Evolutionary conservation across 1,140 invertebrate species (phyloP), one percentile per base, ranked within the genome.

Genomic region (Mya arenaria): DNA sequence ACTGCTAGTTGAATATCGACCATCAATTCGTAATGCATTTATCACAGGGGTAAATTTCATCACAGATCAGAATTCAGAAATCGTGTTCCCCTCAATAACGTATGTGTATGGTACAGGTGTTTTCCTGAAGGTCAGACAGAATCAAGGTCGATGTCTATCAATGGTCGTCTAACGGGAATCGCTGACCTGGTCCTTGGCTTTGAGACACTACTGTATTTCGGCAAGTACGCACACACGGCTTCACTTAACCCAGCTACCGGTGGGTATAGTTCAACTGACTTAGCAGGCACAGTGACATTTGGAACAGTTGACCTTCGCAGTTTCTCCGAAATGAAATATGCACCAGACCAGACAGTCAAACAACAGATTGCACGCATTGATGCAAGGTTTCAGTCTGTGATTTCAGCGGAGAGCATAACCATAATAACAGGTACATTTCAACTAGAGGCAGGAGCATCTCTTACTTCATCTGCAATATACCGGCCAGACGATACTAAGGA

Each of bases 51-150:
- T 89, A 10, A 90, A 90, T 62, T 87, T 90, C 56, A 84, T 86
- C 34, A 72, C 85, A 13, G 86, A 89, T 68, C 66, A 87, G 8
- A 77, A 72, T 32, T 86, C 66, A 23, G 86, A 90, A 74, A 44
- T 89, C 4, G 72, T 86, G 44, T 41, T 89, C 15, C 87, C 89
- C 41, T 74, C 84, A n/a, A 84, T 85, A 34, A 65, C 78, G 0
- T 88, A 88, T 73, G 60, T 90, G 0, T 88, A 88, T 81, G 89
- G 89, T 25, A 81, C 68, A 73, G 87, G 87, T 48, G 82, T 86
- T 32, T 28, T 56, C 3, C 39, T 85, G 55, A 39, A 23, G 83
- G 74, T 23, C 74, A 84, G 32, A 62, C 82, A 28, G 85, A 88
- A 41, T 28, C 44, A 8, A 68, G 85, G 52, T 88, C 89, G 34